Base-by-base conservation (phyloP, 2,113 vertebrate species). In the Eupsittula cactorum region DNA sequence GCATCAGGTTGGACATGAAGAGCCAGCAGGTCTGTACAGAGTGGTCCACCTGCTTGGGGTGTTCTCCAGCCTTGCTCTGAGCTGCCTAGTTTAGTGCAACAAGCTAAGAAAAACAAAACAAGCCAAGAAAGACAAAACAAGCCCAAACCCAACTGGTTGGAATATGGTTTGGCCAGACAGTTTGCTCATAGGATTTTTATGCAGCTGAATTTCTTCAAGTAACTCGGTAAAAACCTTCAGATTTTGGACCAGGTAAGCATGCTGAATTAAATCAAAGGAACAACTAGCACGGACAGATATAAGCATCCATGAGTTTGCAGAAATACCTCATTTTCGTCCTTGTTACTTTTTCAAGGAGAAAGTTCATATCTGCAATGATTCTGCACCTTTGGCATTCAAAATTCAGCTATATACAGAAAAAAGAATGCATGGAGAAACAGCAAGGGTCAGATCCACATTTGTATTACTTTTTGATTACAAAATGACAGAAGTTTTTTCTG, bases 341-440 rank as follows among this genome's bases (percentile, higher is more conserved):
- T 96, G 37, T 68, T 86, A 70, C 47, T 95, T 89, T 98, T 96
- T 68, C 70, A 84, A 84, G 69, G 88, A 90, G 79, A 87, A 97
- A 87, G 95, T 87, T 91, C 6, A 7, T 88, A 73, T 82, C 59
- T 94, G 29, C 42, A 68, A 93, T 37, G 53, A 70, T 92, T 95
- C 82, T 94, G 55, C 31, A 83, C 53, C 80, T 94, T 92, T 64
- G 12, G 55, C 59, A 68, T 96, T 95, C 95, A 93, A 90, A 95
- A 88, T 59, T 41, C 93, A 83, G 33, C 47, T 67, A 88, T 1
- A 79, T 28, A 82, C 21, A 71, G 39, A 82, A 74, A 77, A 76
- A 95, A 94, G 3, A 67, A 47, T 65, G 44, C 7, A 20, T 69
- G 37, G 53, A 91, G 67, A 91, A 93, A 85, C 80, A 93, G 35